Conservation (phyloP, 2,888 invertebrate species). For the Leucoptera coffeella region DNA sequence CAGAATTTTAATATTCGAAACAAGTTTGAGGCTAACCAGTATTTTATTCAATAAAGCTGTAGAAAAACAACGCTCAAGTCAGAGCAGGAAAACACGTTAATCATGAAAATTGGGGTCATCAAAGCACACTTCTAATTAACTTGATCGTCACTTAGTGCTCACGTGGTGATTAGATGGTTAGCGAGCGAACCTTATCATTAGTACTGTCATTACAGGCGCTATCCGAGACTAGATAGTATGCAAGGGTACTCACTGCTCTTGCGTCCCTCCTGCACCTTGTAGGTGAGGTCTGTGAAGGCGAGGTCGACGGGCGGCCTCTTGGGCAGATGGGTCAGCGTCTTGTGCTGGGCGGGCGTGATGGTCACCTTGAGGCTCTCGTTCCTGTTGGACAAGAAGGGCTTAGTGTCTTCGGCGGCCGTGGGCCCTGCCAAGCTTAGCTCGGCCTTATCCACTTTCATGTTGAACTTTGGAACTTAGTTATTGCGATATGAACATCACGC, state of each 20-base stretch:
- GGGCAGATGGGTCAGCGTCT: constrained; percentile 80
- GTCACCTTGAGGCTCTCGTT: constrained; percentile 66
- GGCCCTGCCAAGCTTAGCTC: constrained; percentile 19
- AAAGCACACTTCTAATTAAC: too few relatives aligned
- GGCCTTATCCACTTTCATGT: constrained; percentile 38
- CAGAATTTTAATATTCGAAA: too few relatives aligned
- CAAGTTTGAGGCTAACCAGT: too few relatives aligned
- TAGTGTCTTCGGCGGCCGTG: constrained; percentile 19
- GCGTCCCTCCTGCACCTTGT: constrained; percentile 82
- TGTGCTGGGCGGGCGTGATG: constrained; percentile 70
- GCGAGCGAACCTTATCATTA: too few relatives aligned
- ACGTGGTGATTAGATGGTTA: too few relatives aligned
- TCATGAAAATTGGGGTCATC: too few relatives aligned
- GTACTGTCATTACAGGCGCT: too few relatives aligned
- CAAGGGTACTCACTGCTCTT: constrained; percentile 69
- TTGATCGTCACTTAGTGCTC: too few relatives aligned
- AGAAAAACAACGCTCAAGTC: too few relatives aligned
- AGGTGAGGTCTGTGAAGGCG: constrained; percentile 83
- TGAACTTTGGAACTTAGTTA: constrained; percentile 6
- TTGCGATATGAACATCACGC: constrained; percentile 6
- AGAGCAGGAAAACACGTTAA: too few relatives aligned
- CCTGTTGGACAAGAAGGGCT: constrained; percentile 50
- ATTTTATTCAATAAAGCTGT: too few relatives aligned
- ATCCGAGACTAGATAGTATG: too few relatives aligned
- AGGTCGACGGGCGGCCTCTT: constrained; percentile 87